Conservation (phyloP, 2,113 vertebrate species). For the Ameiurus melas region DNA sequence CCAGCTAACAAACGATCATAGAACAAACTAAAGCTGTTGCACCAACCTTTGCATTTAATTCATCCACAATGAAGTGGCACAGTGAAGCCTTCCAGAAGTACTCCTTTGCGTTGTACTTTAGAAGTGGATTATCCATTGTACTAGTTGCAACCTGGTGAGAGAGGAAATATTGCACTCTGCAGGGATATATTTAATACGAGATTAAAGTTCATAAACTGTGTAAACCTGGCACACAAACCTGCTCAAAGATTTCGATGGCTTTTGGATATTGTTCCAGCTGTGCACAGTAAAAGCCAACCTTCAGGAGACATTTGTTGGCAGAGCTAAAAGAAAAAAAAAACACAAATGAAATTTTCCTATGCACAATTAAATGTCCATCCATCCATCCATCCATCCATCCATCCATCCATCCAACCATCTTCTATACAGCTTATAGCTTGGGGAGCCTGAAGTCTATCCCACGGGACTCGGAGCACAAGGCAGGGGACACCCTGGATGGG, state of each 20-base stretch:
- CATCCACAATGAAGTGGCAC: conserved; percentile 98
- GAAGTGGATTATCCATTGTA: conserved; percentile 95
- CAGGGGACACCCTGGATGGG: too few relatives aligned
- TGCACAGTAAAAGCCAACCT: conserved; percentile 91
- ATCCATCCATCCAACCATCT: too few relatives aligned
- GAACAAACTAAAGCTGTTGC: background rate
- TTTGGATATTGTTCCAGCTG: conserved; percentile 98
- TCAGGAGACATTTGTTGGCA: conserved; percentile 98
- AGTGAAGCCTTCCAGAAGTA: conserved; percentile 98
- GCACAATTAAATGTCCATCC: background rate
- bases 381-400: too few relatives aligned
- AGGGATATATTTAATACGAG: background rate
- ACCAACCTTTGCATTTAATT: conserved; percentile 93
- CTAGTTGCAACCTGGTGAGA: conserved; percentile 84
- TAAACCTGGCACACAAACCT: conserved; percentile 74
- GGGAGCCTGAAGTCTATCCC: too few relatives aligned
- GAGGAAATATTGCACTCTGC: background rate
- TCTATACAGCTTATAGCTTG: too few relatives aligned
- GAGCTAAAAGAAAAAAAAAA: conserved; percentile 70
- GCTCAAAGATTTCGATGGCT: conserved; percentile 95
- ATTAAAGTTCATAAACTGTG: background rate
- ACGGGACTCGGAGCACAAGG: too few relatives aligned
- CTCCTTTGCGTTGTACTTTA: conserved; percentile 98
- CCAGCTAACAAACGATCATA: background rate
- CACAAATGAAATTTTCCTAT: background rate